These are phyloP conservation scores for Myotis pilosus DNA, from an alignment of 2,797 vertebrate species.

Conservation along the genomic window DNA sequence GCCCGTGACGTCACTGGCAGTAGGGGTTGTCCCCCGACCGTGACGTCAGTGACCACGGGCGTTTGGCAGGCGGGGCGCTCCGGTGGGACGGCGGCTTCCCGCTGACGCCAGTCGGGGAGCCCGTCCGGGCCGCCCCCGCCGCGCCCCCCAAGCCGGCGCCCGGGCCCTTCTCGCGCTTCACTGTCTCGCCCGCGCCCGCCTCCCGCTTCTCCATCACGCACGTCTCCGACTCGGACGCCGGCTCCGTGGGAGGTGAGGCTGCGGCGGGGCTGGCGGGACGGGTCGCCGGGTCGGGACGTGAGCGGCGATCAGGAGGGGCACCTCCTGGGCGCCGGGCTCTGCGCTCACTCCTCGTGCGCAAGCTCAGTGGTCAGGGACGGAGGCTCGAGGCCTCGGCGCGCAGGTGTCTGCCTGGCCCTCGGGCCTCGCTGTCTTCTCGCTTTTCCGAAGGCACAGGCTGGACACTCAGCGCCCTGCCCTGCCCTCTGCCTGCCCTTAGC, in stretches of 20 bases:
- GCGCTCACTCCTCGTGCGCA: background rate
- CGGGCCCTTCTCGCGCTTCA: slow-evolving; percentile 91
- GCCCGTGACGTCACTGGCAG: background rate
- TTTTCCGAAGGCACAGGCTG: background rate
- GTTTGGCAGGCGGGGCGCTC: slow-evolving; percentile 85
- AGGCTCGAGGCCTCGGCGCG: background rate
- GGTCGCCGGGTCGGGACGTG: rapidly evolving
- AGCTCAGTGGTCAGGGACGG: background rate
- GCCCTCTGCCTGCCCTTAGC: too few species aligned
- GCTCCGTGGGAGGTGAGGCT: slow-evolving; percentile 89
- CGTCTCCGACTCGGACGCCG: slow-evolving; percentile 91
- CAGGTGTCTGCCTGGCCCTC: background rate
- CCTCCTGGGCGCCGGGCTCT: background rate
- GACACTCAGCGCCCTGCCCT: too few species aligned
- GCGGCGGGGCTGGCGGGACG: background rate
- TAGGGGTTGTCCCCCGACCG: too few species aligned
- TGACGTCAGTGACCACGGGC: background rate
- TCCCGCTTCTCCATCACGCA: slow-evolving; percentile 98
- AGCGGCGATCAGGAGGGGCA: background rate
- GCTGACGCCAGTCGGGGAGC: slow-evolving; percentile 78
- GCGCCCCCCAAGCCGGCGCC: slow-evolving; percentile 81
- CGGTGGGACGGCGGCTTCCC: slow-evolving; percentile 93
- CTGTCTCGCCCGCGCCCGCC: slow-evolving; percentile 88
- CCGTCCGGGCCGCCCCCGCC: slow-evolving; percentile 66
- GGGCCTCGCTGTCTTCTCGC: background rate